Conservation (phyloP, 1,140 invertebrate genomes). For the Contarinia nasturtii region DNA sequence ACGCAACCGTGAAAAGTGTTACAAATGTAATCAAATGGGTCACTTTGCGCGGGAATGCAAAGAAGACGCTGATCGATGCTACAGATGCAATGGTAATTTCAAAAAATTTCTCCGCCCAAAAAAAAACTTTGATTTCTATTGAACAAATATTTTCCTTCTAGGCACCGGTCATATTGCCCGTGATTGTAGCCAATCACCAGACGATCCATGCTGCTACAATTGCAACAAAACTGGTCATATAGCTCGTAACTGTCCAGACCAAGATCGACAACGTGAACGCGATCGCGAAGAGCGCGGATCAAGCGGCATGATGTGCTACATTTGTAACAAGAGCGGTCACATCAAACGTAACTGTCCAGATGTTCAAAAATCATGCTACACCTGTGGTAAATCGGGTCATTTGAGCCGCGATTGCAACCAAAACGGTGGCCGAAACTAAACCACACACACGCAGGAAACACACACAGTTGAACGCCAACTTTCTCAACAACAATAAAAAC, state of each 20-base stretch:
- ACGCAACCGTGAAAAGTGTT: conserved; percentile 64
- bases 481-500: not conserved
- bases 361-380: conserved; percentile 21
- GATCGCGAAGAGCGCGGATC: conserved; percentile 12
- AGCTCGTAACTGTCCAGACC: conserved; percentile 61
- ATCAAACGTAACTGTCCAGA: conserved; percentile 77
- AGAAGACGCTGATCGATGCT: conserved; percentile 67
- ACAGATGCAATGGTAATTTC: conserved; percentile 43
- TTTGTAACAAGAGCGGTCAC: conserved; percentile 75
- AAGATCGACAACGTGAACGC: conserved; percentile 27
- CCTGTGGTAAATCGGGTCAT: conserved; percentile 74
- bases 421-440: conserved; percentile 28
- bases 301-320: conserved; percentile 54
- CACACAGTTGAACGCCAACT: not conserved
- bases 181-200: conserved; percentile 65
- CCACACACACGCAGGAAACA: not conserved
- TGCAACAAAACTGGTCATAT: conserved; percentile 80
- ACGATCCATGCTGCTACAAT: conserved; percentile 66
- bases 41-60: conserved; percentile 86
- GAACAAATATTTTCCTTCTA: conserved; percentile 19
- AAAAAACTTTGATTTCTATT: too few relatives aligned
- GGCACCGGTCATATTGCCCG: conserved; percentile 75
- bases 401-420: conserved; percentile 77
- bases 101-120: not conserved
- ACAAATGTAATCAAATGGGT: conserved; percentile 85